Evolutionary conservation across 2,888 invertebrate species (phyloP), one percentile per base, ranked within the genome.

Genomic region (Tanypteryx hageni): DNA sequence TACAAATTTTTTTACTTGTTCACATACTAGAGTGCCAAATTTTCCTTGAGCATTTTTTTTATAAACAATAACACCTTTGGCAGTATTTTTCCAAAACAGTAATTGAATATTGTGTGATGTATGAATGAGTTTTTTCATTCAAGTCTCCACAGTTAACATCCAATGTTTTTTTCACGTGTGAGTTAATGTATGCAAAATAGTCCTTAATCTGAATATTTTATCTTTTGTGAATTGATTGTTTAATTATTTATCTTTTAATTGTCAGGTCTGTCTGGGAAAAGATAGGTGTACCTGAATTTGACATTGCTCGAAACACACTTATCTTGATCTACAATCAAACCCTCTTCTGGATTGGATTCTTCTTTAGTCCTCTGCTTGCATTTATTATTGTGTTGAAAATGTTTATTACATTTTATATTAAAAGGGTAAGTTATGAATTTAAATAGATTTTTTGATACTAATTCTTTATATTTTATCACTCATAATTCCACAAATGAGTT

Each of bases 241-340:
- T 61, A 57, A 16, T n/a, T 92, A 13, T 81, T 58, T 82, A 13
- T 22, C 18, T 92, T 84, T 92, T 27, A 31, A 92, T 86, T 92
- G 86, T 27, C 92, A 94, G 94, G 92, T 92, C 76, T 84, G 93
- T 94, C 27, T 94, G 94, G 93, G 92, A 93, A 64, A 94, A 93
- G 16, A 93, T 96, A 27, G 94, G 94, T 2, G 95, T 96, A 0
- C 96, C 97, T 0, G 97, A 97, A 95, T 98, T 98, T 95, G 96
- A 97, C 94, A 97, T 98, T 92, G 97, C 97, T 0, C 96, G 96
- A 94, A 97, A 97, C 94, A 97, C 98, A 0, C 95, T 98, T 91
- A 97, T 97, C 92, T 95, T 98, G 82, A 97, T 98, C 93, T 98
- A 98, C 95, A 97, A 97, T 94, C 98, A 98, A 95, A 96, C 97